These are phyloP conservation scores for Eristalis tenax DNA, from an alignment of 2,888 invertebrate genomes.

Conservation along the genomic window DNA sequence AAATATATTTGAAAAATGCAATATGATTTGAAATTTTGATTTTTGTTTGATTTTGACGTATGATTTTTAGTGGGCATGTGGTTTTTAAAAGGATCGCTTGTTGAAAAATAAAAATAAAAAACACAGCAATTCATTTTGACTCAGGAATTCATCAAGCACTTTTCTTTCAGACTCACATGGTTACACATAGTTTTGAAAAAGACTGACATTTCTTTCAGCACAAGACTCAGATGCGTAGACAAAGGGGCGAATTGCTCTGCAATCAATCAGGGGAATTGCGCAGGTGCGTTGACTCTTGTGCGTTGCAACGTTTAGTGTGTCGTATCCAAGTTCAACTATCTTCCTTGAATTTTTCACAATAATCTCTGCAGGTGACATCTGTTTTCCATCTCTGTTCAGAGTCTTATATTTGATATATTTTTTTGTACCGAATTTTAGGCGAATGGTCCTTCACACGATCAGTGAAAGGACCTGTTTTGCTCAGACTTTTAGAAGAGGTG, in stretches of 20 bases:
- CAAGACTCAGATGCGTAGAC: not conserved
- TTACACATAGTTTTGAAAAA: not conserved
- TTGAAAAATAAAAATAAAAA: not conserved
- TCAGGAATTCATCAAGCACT: not conserved
- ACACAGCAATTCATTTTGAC: not conserved
- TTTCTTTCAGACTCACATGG: not conserved
- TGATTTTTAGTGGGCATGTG: slow-evolving; percentile 53
- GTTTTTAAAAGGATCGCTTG: slow-evolving; percentile 22
- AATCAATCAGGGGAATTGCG: not conserved
- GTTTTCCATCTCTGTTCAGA: no score
- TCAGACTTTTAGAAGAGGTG: no score
- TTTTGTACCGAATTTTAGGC: no score
- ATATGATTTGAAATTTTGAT: slow-evolving; percentile 1
- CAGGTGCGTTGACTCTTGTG: no score
- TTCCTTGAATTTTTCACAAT: no score
- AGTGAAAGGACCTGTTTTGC: no score
- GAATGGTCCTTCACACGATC: no score
- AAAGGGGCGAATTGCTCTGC: not conserved
- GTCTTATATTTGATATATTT: no score
- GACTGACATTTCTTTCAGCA: not conserved
- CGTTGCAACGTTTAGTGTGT: no score
- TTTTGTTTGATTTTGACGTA: not conserved
- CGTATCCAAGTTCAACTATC: no score
- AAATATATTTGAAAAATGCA: not conserved
- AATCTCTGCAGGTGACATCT: no score